These are phyloP conservation scores for Hirtodrosophila histrioides DNA, from an alignment of 2,888 invertebrate species.

Conservation along the genomic window DNA sequence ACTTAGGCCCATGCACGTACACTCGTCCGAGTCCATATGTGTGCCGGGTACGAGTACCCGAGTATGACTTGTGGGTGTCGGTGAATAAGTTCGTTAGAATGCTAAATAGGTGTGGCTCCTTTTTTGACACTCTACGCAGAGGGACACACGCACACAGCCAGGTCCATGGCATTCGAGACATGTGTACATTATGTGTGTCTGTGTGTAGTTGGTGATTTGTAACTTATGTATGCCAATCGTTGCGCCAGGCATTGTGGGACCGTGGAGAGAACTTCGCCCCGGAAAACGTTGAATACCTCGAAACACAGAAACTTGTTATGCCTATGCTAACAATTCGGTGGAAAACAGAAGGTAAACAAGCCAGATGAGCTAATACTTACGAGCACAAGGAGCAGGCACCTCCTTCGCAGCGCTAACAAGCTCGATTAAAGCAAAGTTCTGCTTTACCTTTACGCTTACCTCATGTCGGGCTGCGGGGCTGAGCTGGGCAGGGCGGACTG, in stretches of 20 bases:
- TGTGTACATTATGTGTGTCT: constrained; percentile 19
- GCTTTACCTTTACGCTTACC: constrained; percentile 47
- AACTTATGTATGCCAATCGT: constrained; percentile 55
- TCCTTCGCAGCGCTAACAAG: constrained; percentile 40
- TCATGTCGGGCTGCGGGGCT: constrained; percentile 12
- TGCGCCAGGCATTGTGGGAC: constrained; percentile 14
- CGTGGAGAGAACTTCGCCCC: not conserved
- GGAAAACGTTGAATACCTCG: constrained; percentile 10
- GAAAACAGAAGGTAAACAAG: constrained; percentile 6
- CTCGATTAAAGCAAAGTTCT: constrained; percentile 54
- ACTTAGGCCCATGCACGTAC: constrained; percentile 61
- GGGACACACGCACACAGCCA: constrained; percentile 7
- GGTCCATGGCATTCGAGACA: constrained; percentile 3
- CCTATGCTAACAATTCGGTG: constrained; percentile 9
- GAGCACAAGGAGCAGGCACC: not conserved
- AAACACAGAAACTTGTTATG: constrained; percentile 17
- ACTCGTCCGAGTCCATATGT: constrained; percentile 20
- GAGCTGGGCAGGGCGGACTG: constrained; percentile 19
- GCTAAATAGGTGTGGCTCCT: constrained; percentile 58
- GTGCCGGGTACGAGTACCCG: not conserved
- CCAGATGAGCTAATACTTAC: constrained; percentile 13
- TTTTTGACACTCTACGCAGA: constrained; percentile 49
- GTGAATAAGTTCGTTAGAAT: constrained; percentile 66
- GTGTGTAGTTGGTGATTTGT: constrained; percentile 62
- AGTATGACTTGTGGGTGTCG: constrained; percentile 24